phyloP scores from a whole-genome alignment of 2,797 vertebrate species.

The Lepus townsendii region DNA sequence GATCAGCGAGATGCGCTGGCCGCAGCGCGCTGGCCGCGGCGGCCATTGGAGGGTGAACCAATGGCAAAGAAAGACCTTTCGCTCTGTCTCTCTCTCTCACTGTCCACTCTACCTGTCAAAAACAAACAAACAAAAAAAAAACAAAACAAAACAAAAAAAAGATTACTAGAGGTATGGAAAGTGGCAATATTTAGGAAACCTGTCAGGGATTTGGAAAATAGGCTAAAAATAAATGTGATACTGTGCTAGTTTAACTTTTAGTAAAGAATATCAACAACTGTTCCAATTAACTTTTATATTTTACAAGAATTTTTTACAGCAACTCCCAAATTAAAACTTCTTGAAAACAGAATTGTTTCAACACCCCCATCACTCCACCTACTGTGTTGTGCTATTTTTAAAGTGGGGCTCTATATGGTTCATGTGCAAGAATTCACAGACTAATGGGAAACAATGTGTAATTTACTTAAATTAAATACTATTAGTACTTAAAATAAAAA shows the following conservation, averaged over 20 bases:
- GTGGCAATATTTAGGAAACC: neutral
- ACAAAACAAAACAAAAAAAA: neutral
- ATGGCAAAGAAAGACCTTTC: too few relatives aligned
- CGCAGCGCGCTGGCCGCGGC: too few relatives aligned
- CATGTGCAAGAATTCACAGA: neutral
- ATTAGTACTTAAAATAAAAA: neutral
- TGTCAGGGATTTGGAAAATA: conserved; percentile 41
- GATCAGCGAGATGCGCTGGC: too few relatives aligned
- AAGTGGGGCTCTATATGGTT: neutral
- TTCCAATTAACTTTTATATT: conserved; percentile 31
- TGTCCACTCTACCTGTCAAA: too few relatives aligned
- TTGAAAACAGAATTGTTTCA: neutral
- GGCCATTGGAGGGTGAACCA: too few relatives aligned
- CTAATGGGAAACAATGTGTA: neutral
- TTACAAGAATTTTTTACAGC: neutral
- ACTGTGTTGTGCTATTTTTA: neutral
- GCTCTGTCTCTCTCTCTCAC: too few relatives aligned
- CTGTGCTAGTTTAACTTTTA: conserved; percentile 26
- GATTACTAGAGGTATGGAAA: neutral
- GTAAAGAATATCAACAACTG: neutral
- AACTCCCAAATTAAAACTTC: conserved; percentile 46
- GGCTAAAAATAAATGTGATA: neutral
- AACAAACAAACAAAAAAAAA: too few relatives aligned
- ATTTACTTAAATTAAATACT: neutral
- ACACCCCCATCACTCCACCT: neutral